Conservation (phyloP, 2,888 invertebrate species). For the Tortricodes alternella region DNA sequence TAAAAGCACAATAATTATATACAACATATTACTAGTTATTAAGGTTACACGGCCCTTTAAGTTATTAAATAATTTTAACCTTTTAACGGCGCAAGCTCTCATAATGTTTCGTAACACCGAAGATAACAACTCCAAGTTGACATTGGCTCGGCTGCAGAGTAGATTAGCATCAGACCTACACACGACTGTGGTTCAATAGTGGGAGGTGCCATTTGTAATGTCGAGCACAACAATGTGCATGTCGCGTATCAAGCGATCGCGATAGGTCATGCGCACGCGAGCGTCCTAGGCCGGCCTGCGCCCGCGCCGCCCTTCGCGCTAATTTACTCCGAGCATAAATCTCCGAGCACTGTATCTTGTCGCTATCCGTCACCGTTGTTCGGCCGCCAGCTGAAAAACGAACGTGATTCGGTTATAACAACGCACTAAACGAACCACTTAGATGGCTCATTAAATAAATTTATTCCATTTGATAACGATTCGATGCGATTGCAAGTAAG, state of each 20-base stretch:
- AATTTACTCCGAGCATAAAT: conserved; percentile 58
- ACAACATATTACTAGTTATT: no score
- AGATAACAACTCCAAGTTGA: conserved; percentile 25
- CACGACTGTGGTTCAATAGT: conserved; percentile 51
- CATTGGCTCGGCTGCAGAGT: conserved; percentile 28
- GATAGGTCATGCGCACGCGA: conserved; percentile 61
- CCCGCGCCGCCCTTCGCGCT: conserved; percentile 61
- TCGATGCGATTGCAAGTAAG: conserved; percentile 70
- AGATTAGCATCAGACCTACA: conserved; percentile 48
- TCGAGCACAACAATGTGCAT: conserved; percentile 53
- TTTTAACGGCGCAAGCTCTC: background rate
- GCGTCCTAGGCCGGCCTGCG: conserved; percentile 5
- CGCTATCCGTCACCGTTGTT: conserved; percentile 63
- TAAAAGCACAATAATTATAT: no score
- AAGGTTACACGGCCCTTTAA: no score
- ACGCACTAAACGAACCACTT: conserved; percentile 66
- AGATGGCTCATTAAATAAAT: conserved; percentile 72
- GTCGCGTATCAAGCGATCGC: conserved; percentile 56
- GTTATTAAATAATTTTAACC: background rate
- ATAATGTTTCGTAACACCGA: conserved; percentile 10
- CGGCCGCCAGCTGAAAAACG: conserved; percentile 61
- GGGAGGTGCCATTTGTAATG: conserved; percentile 66
- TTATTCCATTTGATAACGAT: conserved; percentile 67
- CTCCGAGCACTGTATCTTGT: conserved; percentile 51
- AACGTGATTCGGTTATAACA: conserved; percentile 75